Conservation (phyloP, 2,888 invertebrate genomes). For the Cistogaster globosa region DNA sequence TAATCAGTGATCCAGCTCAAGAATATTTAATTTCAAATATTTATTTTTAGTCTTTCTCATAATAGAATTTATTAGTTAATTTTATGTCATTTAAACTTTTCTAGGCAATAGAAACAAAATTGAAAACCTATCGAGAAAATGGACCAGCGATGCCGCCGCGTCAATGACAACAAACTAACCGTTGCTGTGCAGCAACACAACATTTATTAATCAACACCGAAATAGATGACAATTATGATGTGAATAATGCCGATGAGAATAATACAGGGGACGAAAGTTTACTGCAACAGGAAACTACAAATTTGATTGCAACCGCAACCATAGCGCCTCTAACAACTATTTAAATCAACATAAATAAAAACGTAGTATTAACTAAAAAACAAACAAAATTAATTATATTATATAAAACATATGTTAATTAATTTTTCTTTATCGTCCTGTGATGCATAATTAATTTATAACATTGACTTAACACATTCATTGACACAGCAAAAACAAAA, state of each 20-base stretch:
- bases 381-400: conserved; percentile 7
- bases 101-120: conserved; percentile 83
- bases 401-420: conserved; percentile 26
- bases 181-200: conserved; percentile 74
- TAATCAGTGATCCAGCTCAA: no score
- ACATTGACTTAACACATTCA: conserved; percentile 37
- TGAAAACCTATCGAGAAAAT: conserved; percentile 82
- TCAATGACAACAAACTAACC: conserved; percentile 80
- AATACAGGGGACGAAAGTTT: conserved; percentile 52
- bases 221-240: conserved; percentile 65
- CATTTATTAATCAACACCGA: conserved; percentile 63
- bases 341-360: conserved; percentile 44
- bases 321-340: conserved; percentile 69
- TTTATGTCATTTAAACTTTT: conserved; percentile 59
- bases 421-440: conserved; percentile 57
- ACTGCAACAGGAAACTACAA: conserved; percentile 68
- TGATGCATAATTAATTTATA: conserved; percentile 67
- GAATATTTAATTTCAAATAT: no score
- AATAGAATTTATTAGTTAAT: not conserved
- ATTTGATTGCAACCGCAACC: conserved; percentile 70
- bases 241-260: conserved; percentile 50
- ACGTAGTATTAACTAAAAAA: conserved; percentile 49
- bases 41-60: no score
- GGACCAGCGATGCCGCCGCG: conserved; percentile 80
- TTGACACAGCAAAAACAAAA: conserved; percentile 31